A percentile compares a stretch with the other conserved stretches of the same genome.
These are phyloP conservation scores for Nanorana parkeri DNA, from an alignment of 2,113 vertebrate genomes.

Conservation along the genomic window DNA sequence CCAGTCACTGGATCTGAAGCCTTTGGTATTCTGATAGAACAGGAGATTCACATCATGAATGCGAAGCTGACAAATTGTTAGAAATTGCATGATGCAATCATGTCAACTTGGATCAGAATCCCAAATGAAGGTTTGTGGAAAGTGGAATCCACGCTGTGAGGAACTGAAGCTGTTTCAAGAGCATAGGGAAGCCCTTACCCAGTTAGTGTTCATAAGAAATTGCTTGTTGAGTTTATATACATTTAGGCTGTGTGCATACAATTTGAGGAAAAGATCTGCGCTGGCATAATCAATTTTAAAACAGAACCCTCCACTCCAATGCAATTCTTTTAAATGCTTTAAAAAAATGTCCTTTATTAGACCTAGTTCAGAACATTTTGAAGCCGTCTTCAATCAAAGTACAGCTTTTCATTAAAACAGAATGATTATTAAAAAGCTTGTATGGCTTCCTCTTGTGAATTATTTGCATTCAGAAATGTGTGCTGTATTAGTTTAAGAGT, in stretches of 20 bases:
- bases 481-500: slow-evolving; percentile 79
- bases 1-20: too few species aligned
- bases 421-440: slow-evolving; percentile 81
- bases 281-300: slow-evolving; percentile 65
- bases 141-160: too few species aligned
- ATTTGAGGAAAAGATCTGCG: slow-evolving; percentile 70
- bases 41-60: too few species aligned
- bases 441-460: slow-evolving; percentile 81
- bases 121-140: too few species aligned
- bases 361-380: slow-evolving; percentile 64
- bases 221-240: background rate
- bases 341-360: slow-evolving; percentile 69
- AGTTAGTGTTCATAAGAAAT: background rate
- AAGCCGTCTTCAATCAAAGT: slow-evolving; percentile 75
- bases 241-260: slow-evolving; percentile 16
- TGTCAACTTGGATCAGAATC: too few species aligned
- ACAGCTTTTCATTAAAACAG: slow-evolving; percentile 78
- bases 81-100: too few species aligned
- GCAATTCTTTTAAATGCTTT: slow-evolving; percentile 64
- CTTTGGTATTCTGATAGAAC: too few species aligned
- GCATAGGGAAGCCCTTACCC: too few species aligned
- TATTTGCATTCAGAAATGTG: slow-evolving; percentile 82
- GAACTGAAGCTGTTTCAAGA: background rate
- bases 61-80: too few species aligned
- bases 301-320: slow-evolving; percentile 66